Evolutionary conservation across 35 echinoderm and acorn worm genomes (phyloP), one percentile per base, ranked within the genome.

Genomic region (Anneissia japonica): DNA sequence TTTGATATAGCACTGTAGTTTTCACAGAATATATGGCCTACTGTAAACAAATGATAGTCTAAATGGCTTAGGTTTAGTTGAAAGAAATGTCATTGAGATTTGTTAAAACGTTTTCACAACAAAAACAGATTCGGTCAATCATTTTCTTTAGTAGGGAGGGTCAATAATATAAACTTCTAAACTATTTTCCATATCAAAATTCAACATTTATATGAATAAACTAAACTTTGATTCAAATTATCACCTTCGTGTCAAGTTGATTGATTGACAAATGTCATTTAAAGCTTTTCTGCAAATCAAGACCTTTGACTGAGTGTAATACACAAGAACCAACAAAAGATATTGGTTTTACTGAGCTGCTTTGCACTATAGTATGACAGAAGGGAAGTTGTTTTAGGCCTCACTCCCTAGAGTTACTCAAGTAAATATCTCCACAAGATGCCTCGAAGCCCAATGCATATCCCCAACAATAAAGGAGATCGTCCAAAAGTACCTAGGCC

Each of bases 241-340:
- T 43, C 14, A 64, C 11, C 11, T 64, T 64, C 51, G 26, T 64
- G 51, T 64, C 51, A 64, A 12, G 1, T 26, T 12, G 26, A 23
- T 64, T 64, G 51, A 64, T 64, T 64, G 51, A 64, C 51, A 64
- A 64, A 64, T 64, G 51, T 64, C 51, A 64, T 64, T 64, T 64
- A 16, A 64, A n/a, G 21, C 1, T 64, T 64, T 64, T 64, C 51
- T 64, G 19, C 21, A 64, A 16, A 64, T 64, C 51, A 64, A n/a
- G 19, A 64, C 26, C 10, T 19, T 43, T 14, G 51, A 64, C 1
- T 64, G 6, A 64, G 21, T 64, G 1, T 64, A 64, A 23, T 64
- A 64, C 9, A 64, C 51, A 64, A 23, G 26, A 64, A 64, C 51
- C 51, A 64, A 64, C 51, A 64, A 64, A 64, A 64, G 51, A 64